Evolutionary conservation across 2,113 vertebrate species (phyloP).

Genomic region (Erythrolamprus reginae): DNA sequence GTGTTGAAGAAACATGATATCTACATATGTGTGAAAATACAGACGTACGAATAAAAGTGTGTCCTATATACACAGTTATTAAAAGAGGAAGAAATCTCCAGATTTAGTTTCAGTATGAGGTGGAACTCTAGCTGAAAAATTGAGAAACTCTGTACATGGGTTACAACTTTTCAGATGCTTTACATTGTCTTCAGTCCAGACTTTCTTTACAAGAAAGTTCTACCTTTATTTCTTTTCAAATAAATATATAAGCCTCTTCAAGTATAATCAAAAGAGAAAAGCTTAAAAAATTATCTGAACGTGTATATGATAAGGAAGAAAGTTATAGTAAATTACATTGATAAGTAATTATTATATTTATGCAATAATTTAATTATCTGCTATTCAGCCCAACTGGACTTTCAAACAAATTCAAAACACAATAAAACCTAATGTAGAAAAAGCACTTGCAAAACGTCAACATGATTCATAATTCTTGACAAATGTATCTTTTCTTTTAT

Average conservation of each 20-base stretch:
- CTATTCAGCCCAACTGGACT: neutral
- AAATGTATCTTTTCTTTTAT: too few species aligned
- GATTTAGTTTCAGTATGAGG: neutral
- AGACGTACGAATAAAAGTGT: neutral
- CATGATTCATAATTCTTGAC: too few species aligned
- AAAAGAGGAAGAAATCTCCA: neutral
- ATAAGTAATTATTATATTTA: neutral
- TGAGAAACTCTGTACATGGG: neutral
- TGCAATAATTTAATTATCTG: neutral
- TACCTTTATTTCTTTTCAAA: neutral
- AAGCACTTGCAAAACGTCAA: neutral
- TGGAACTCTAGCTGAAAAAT: neutral
- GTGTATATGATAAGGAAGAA: neutral
- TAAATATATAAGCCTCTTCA: neutral
- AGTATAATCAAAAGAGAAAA: neutral
- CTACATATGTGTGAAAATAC: neutral
- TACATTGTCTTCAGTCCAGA: neutral
- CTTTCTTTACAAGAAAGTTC: neutral
- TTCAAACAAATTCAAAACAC: neutral
- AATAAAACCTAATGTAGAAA: neutral
- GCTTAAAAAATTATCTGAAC: neutral
- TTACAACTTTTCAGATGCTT: neutral
- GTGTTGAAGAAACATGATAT: too few species aligned
- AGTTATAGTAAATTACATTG: neutral
- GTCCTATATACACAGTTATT: neutral